Conservation (phyloP, 2,888 invertebrate species). For the Lypha dubia region DNA sequence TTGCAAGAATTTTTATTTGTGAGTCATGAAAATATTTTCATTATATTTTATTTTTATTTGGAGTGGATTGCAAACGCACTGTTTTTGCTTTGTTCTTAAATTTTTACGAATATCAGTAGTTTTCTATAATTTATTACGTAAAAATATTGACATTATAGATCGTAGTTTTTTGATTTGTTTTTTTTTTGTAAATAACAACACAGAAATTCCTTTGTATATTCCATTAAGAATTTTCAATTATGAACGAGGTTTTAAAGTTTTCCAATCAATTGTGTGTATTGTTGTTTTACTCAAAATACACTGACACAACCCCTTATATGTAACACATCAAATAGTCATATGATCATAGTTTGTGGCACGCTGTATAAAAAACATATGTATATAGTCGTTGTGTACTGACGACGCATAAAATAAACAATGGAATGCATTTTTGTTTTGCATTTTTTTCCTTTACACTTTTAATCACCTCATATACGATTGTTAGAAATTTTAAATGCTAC, state of each 20-base stretch:
- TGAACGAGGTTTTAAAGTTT: slow-evolving; percentile 13
- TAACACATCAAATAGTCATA: slow-evolving; percentile 41
- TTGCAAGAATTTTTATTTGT: slow-evolving; percentile 44
- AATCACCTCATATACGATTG: slow-evolving; percentile 22
- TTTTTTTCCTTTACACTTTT: slow-evolving; percentile 5
- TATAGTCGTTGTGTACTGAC: background rate
- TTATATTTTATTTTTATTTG: slow-evolving; percentile 44
- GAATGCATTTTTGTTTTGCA: slow-evolving; percentile 7
- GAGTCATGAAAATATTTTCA: slow-evolving; percentile 49
- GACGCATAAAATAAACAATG: slow-evolving; percentile 23
- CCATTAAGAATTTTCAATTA: slow-evolving; percentile 58
- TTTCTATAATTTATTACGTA: slow-evolving; percentile 46
- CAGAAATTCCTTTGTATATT: slow-evolving; percentile 57
- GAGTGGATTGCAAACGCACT: slow-evolving; percentile 41
- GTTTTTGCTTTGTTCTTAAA: slow-evolving; percentile 39
- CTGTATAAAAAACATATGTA: background rate
- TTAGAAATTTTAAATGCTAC: background rate
- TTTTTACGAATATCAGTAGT: background rate
- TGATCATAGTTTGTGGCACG: slow-evolving; percentile 11
- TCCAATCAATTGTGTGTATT: slow-evolving; percentile 28
- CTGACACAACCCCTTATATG: slow-evolving; percentile 42
- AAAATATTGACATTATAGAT: slow-evolving; percentile 17
- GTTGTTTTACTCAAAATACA: background rate
- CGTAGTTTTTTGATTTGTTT: background rate
- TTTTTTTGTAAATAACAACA: slow-evolving; percentile 13